Evolutionary conservation across 2,113 vertebrate species (phyloP).

Genomic region (Anarhynchus alexandrinus): DNA sequence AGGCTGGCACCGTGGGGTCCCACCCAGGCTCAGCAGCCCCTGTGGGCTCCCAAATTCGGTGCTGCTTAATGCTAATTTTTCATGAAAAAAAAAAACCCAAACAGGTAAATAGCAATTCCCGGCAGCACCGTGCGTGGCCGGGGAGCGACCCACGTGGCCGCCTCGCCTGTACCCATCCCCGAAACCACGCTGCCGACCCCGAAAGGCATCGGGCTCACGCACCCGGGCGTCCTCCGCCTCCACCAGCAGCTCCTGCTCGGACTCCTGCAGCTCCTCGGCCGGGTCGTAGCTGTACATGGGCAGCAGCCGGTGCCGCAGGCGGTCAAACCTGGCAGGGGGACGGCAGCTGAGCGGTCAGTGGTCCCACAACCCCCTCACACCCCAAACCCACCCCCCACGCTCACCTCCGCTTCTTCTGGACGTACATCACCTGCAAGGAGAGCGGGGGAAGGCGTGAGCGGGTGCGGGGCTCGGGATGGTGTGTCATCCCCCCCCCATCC

Average conservation of each 20-base stretch:
- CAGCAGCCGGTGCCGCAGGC: conserved; percentile 90
- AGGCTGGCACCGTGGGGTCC: neutral
- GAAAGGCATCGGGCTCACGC: conserved; percentile 43
- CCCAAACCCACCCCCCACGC: neutral
- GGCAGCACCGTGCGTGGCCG: rapidly evolving
- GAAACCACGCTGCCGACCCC: neutral
- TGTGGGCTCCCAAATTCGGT: rapidly evolving
- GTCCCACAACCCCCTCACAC: neutral
- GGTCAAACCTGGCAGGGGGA: conserved; percentile 78
- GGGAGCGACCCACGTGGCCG: too few species aligned
- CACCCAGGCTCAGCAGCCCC: neutral
- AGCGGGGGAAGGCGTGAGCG: neutral
- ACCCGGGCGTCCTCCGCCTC: conserved; percentile 87
- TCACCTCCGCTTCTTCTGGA: conserved; percentile 89
- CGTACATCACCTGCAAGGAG: conserved; percentile 85
- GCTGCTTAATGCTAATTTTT: neutral
- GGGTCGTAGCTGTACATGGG: conserved; percentile 95
- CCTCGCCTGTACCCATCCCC: neutral
- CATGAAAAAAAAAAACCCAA: neutral
- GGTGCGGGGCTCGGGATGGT: neutral
- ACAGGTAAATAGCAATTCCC: neutral
- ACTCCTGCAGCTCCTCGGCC: conserved; percentile 88
- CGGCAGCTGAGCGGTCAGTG: rapidly evolving
- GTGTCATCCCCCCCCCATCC: too few species aligned
- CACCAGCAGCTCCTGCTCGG: conserved; percentile 88